Conservation (phyloP, 2,113 vertebrate genomes). For the Onychostruthus taczanowskii region DNA sequence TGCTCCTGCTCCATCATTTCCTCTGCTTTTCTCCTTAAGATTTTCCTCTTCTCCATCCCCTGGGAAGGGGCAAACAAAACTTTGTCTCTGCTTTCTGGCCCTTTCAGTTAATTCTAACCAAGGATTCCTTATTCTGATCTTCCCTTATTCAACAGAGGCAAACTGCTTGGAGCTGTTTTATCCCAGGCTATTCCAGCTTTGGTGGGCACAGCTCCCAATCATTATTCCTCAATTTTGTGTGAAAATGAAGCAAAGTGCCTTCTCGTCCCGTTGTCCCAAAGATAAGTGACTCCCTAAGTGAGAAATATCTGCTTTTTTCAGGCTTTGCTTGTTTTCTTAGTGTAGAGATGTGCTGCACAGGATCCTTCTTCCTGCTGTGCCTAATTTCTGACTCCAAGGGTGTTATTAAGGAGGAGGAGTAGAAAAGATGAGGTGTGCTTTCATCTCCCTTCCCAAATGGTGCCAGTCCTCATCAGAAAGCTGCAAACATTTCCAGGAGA, state of each 20-base stretch:
- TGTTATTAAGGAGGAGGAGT: slow-evolving; percentile 48
- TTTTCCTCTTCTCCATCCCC: neutral
- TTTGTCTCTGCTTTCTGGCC: neutral
- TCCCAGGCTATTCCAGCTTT: neutral
- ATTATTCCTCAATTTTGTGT: neutral
- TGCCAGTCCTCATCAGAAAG: slow-evolving; percentile 20
- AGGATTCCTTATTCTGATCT: accelerated
- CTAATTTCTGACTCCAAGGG: slow-evolving; percentile 26
- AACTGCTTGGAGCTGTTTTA: neutral
- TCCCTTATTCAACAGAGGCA: neutral
- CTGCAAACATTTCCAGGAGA: slow-evolving; percentile 13
- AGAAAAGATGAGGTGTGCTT: slow-evolving; percentile 24
- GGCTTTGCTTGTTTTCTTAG: neutral
- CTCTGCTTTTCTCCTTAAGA: neutral
- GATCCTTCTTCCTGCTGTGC: slow-evolving; percentile 26
- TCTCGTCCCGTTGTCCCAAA: neutral
- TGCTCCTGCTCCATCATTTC: neutral
- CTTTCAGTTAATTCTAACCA: neutral
- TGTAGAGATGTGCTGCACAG: neutral
- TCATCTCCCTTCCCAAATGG: slow-evolving; percentile 21
- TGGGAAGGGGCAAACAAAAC: neutral
- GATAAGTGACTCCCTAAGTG: neutral
- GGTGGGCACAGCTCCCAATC: neutral
- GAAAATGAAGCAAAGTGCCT: neutral
- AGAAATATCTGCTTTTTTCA: neutral